Percentiles rank a stretch among this genome's conserved stretches.
phyloP scores from a whole-genome alignment of 2,888 invertebrate genomes.

The Epinotia brunnichana region DNA sequence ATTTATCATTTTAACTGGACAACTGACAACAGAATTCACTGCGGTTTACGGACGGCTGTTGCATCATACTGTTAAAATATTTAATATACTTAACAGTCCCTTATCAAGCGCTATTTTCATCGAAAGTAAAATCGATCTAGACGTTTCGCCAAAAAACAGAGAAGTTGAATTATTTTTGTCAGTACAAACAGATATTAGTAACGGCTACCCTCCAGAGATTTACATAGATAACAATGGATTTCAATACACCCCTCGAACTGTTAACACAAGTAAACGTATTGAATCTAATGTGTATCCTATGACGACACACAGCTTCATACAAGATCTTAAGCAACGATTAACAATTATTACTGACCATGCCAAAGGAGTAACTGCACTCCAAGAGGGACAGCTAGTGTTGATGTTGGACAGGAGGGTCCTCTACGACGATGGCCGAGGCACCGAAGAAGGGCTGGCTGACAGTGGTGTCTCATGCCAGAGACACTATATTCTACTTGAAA shows the following conservation, averaged over 20 bases:
- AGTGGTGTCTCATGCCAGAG: slow-evolving; percentile 86
- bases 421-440: slow-evolving; percentile 96
- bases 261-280: slow-evolving; percentile 90
- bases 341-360: slow-evolving; percentile 94
- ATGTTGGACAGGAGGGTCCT: slow-evolving; percentile 96
- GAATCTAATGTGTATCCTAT: slow-evolving; percentile 98
- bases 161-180: slow-evolving; percentile 96
- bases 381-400: slow-evolving; percentile 94
- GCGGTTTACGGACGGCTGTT: slow-evolving; percentile 90
- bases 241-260: slow-evolving; percentile 90
- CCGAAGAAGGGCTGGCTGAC: slow-evolving; percentile 96
- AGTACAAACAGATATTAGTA: slow-evolving; percentile 91
- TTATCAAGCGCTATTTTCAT: slow-evolving; percentile 89
- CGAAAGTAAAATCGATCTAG: slow-evolving; percentile 92
- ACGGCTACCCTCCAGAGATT: slow-evolving; percentile 90
- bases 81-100: slow-evolving; percentile 86
- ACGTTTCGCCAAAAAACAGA: slow-evolving; percentile 91
- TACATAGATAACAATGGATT: slow-evolving; percentile 96
- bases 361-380: slow-evolving; percentile 94
- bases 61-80: slow-evolving; percentile 90
- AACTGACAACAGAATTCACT: slow-evolving; percentile 91
- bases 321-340: slow-evolving; percentile 88
- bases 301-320: slow-evolving; percentile 93
- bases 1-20: slow-evolving; percentile 92
- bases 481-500: slow-evolving; percentile 71